A percentile compares a stretch with the other conserved stretches of the same genome.
phyloP scores from a whole-genome alignment of 2,888 invertebrate species.

The Drosophila limbata region DNA sequence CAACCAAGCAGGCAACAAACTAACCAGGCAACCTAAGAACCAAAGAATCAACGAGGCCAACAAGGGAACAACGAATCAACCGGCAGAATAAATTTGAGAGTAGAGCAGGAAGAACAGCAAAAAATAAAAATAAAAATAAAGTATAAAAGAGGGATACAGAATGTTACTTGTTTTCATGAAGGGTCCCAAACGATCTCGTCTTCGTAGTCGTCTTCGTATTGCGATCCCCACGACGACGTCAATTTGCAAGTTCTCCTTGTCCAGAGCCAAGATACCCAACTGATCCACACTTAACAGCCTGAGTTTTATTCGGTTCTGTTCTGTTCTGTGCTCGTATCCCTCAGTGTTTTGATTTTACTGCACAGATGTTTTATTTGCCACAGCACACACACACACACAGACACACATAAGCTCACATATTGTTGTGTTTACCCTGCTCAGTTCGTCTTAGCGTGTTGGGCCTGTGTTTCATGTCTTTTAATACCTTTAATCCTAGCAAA shows the following conservation, averaged over 20 bases:
- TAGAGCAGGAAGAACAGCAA: slow-evolving; percentile 31
- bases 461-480: slow-evolving; percentile 60
- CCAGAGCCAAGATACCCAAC: slow-evolving; percentile 15
- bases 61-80: slow-evolving; percentile 25
- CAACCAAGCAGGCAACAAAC: slow-evolving; percentile 23
- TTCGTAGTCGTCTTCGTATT: slow-evolving; percentile 7
- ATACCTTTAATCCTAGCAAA: slow-evolving; percentile 81
- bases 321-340: slow-evolving; percentile 39
- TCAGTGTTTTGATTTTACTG: slow-evolving; percentile 78
- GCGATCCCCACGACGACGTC: slow-evolving; percentile 64
- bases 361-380: slow-evolving; percentile 78
- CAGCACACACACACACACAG: slow-evolving; percentile 34
- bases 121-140: background rate
- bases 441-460: slow-evolving; percentile 31
- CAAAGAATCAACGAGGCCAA: slow-evolving; percentile 14
- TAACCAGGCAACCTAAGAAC: slow-evolving; percentile 16
- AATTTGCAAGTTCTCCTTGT: slow-evolving; percentile 74
- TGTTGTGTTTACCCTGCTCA: slow-evolving; percentile 52
- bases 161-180: slow-evolving; percentile 67
- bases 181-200: slow-evolving; percentile 59
- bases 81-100: slow-evolving; percentile 62
- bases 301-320: slow-evolving; percentile 1
- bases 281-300: slow-evolving; percentile 60
- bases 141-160: slow-evolving; percentile 22
- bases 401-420: slow-evolving; percentile 31